Conservation (phyloP, 2,797 vertebrate species). For the Notolepis coatsorum region DNA sequence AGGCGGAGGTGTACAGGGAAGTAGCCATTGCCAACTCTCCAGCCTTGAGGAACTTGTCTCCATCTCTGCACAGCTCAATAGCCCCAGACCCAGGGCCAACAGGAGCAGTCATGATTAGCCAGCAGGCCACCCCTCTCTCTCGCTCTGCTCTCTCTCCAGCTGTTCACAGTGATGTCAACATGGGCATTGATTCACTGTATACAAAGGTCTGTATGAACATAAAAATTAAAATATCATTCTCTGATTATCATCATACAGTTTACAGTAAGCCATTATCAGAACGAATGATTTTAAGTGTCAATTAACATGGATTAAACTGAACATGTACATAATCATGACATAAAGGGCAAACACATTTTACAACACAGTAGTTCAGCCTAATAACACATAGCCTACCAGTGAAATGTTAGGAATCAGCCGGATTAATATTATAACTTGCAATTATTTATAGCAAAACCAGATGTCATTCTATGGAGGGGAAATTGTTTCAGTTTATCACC, state of each 20-base stretch:
- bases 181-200: constrained; percentile 4
- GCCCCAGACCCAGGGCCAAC: constrained; percentile 60
- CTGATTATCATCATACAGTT: background rate
- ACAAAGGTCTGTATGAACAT: background rate
- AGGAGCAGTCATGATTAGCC: constrained; percentile 64
- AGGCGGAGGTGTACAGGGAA: constrained; percentile 86
- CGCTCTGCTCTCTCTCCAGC: constrained; percentile 21
- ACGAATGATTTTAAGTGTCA: too few species aligned
- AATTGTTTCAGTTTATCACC: too few species aligned
- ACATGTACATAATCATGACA: background rate
- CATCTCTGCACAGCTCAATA: constrained; percentile 82
- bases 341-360: background rate
- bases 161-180: constrained; percentile 15
- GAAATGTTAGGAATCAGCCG: too few species aligned
- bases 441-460: too few species aligned
- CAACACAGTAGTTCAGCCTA: too few species aligned
- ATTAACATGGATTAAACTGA: background rate
- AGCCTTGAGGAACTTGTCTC: constrained; percentile 76
- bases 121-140: background rate
- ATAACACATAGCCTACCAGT: too few species aligned
- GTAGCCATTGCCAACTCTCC: constrained; percentile 79
- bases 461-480: too few species aligned
- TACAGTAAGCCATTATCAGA: background rate
- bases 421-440: too few species aligned
- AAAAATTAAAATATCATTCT: background rate